Evolutionary conservation across 2,888 invertebrate genomes (phyloP).

Genomic region (Scaptomyza cyrtandrae): DNA sequence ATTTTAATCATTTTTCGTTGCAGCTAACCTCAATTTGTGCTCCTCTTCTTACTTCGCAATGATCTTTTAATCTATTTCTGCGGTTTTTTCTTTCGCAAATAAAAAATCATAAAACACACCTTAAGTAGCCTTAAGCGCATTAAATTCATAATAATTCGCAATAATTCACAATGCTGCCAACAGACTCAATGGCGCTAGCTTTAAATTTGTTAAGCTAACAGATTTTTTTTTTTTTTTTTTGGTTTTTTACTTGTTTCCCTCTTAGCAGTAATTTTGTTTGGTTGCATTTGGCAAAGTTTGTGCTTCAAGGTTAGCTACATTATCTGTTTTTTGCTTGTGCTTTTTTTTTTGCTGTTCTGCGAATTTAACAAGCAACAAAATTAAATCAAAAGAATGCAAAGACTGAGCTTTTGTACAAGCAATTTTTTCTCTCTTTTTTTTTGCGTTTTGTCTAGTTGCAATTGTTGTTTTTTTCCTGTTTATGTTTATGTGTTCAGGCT

Average conservation of each 20-base stretch:
- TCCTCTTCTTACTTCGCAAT: neutral
- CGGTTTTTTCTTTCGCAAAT: neutral
- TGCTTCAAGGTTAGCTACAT: slow-evolving; percentile 62
- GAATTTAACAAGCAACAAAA: slow-evolving; percentile 57
- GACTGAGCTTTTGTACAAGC: slow-evolving; percentile 35
- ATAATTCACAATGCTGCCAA: slow-evolving; percentile 18
- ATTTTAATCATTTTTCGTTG: neutral
- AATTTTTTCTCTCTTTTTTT: slow-evolving; percentile 26
- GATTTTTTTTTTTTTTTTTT: slow-evolving; percentile 17
- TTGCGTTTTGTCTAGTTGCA: slow-evolving; percentile 46
- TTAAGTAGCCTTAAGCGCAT: slow-evolving; percentile 3
- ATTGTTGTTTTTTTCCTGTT: slow-evolving; percentile 38
- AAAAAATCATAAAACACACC: slow-evolving; percentile 22
- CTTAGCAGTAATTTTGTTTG: slow-evolving; percentile 27
- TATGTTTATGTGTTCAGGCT: slow-evolving; percentile 8
- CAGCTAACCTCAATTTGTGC: neutral
- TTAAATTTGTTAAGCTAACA: slow-evolving; percentile 22
- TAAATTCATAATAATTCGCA: slow-evolving; percentile 33
- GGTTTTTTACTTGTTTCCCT: too few relatives aligned
- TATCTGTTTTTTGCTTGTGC: slow-evolving; percentile 15
- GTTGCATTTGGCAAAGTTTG: slow-evolving; percentile 53
- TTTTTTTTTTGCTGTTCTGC: slow-evolving; percentile 44
- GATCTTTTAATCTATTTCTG: neutral
- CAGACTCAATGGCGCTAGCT: slow-evolving; percentile 29
- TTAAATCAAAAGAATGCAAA: slow-evolving; percentile 57